Conservation (phyloP, 2,888 invertebrate species). For the Tenthredo livida region DNA sequence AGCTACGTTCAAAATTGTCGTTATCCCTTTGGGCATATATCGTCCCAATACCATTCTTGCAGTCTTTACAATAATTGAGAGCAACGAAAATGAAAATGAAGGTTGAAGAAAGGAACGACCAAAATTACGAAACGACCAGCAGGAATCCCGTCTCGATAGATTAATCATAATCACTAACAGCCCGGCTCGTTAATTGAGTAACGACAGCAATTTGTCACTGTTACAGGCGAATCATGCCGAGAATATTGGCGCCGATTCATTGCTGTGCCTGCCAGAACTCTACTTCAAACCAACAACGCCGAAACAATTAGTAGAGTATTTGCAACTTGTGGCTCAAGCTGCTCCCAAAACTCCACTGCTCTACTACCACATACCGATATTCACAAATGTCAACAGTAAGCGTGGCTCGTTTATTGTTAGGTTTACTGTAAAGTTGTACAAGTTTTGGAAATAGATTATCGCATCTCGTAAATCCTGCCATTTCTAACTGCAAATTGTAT, state of each 20-base stretch:
- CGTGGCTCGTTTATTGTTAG: conserved; percentile 58
- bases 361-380: conserved; percentile 90
- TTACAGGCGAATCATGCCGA: conserved; percentile 85
- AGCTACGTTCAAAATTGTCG: neutral
- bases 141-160: neutral
- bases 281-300: conserved; percentile 86
- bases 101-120: neutral
- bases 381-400: conserved; percentile 87
- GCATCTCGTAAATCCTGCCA: neutral
- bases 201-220: neutral
- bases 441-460: conserved; percentile 81
- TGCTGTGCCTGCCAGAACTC: conserved; percentile 88
- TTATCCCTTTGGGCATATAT: neutral
- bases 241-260: conserved; percentile 82
- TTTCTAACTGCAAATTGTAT: neutral
- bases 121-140: neutral
- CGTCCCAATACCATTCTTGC: neutral
- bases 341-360: conserved; percentile 89
- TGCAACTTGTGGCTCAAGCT: conserved; percentile 83
- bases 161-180: conserved; percentile 26
- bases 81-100: neutral
- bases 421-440: conserved; percentile 61
- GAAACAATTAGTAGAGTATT: conserved; percentile 83
- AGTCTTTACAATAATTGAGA: neutral
- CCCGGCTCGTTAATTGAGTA: neutral